Conservation (phyloP, 1,140 invertebrate genomes). For the Formica selysi region DNA sequence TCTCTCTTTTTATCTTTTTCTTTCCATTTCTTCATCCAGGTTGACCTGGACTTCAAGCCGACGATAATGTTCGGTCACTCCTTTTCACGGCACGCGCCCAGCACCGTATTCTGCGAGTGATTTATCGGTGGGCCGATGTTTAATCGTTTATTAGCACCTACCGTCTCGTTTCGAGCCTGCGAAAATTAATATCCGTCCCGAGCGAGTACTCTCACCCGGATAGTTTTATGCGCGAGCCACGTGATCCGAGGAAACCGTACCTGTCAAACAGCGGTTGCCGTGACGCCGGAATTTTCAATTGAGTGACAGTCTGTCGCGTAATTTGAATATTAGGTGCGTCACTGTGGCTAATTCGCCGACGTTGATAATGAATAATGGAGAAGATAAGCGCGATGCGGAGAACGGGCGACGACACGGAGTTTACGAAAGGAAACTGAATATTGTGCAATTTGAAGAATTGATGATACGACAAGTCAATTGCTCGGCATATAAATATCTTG, state of each 20-base stretch:
- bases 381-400: slow-evolving; percentile 27
- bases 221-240: slow-evolving; percentile 40
- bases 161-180: slow-evolving; percentile 28
- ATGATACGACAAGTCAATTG: background rate
- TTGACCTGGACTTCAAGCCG: slow-evolving; percentile 78
- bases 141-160: slow-evolving; percentile 75
- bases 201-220: slow-evolving; percentile 7
- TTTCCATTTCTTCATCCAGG: slow-evolving; percentile 54
- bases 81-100: slow-evolving; percentile 82
- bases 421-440: background rate
- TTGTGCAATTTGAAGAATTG: background rate
- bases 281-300: slow-evolving; percentile 46
- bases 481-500: too few species aligned
- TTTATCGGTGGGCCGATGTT: slow-evolving; percentile 79
- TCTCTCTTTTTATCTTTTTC: slow-evolving; percentile 24
- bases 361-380: slow-evolving; percentile 52
- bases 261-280: slow-evolving; percentile 51
- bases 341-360: slow-evolving; percentile 21
- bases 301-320: slow-evolving; percentile 25
- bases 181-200: slow-evolving; percentile 57
- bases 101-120: slow-evolving; percentile 72
- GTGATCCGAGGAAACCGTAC: slow-evolving; percentile 23
- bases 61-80: slow-evolving; percentile 83
- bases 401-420: slow-evolving; percentile 10
- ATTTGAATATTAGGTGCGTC: slow-evolving; percentile 56